phyloP scores from a whole-genome alignment of 2,113 vertebrate species.

The Siniperca chuatsi region DNA sequence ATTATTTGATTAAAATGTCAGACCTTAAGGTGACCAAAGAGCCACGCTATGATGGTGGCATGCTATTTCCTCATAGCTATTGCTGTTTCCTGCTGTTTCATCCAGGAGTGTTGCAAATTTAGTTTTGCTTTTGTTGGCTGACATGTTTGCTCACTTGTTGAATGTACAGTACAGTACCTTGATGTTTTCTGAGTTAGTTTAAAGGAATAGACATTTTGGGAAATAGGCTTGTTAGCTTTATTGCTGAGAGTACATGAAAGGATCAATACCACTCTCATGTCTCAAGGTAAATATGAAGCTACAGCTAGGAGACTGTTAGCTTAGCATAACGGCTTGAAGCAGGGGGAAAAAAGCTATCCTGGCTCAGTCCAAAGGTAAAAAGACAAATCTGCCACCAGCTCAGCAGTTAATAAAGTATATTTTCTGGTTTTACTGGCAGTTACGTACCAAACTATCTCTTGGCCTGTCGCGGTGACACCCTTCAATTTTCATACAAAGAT shows the following conservation, averaged over 20 bases:
- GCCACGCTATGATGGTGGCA: not conserved
- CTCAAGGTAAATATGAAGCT: not conserved
- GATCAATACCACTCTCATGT: not conserved
- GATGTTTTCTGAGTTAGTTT: not conserved
- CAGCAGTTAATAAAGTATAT: too few relatives aligned
- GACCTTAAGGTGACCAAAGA: not conserved
- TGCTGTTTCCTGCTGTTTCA: slow-evolving; percentile 54
- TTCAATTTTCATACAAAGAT: slow-evolving; percentile 12
- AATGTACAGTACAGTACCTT: not conserved
- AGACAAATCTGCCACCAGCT: too few relatives aligned
- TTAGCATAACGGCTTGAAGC: not conserved
- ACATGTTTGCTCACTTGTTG: not conserved
- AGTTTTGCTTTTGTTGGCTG: not conserved
- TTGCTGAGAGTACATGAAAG: too few relatives aligned
- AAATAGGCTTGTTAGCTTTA: not conserved
- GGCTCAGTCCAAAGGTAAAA: not conserved
- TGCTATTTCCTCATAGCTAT: slow-evolving; percentile 39
- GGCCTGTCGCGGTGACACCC: not conserved
- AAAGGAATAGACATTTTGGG: not conserved
- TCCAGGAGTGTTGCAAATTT: slow-evolving; percentile 42
- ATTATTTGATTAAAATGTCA: not conserved
- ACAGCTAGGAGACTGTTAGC: not conserved
- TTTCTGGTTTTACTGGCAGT: too few relatives aligned
- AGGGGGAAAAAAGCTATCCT: not conserved
- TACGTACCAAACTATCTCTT: too few relatives aligned